Evolutionary conservation across 2,797 vertebrate genomes (phyloP), one percentile per base, ranked within the genome.

Genomic region (Alfaro cultratus): DNA sequence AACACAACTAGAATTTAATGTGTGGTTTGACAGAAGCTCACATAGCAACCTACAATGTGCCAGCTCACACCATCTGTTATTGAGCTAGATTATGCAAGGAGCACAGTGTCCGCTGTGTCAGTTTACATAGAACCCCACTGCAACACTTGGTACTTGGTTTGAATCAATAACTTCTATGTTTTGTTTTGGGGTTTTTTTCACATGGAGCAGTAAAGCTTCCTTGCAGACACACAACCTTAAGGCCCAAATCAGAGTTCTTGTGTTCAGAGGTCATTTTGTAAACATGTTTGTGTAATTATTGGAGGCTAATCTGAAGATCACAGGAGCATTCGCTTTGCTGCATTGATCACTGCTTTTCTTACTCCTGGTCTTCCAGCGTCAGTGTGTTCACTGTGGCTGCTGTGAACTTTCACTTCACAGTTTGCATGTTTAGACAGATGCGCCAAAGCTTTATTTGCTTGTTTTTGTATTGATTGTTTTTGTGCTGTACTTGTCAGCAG

Each of bases 11-110:
- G 9, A 60, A 39, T 18, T 75, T 12, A 5, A 26, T 62, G 23
- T 62, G 16, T 45, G 74, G 15, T 46, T 43, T 62, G 53, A 75
- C 26, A 75, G 39, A 75, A 74, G 36, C 73, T 41, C 51, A n/a
- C 36, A 55, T 82, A 77, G 21, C 60, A 62, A 67, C 45, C 60
- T 43, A 45, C 57, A 39, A 2, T 45, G 9, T n/a, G 31, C 9
- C 31, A 73, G 34, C 71, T 47, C 15, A 53, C n/a, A 10, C 15
- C 45, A 74, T 79, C 55, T 73, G 53, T 64, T 79, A 29, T 51
- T 71, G 18, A 46, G 16, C 49, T 34, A 26, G 26, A 41, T 36
- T 29, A 60, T 72, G 34, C 51, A 45, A 78, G 29, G 29, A 43
- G 36, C 57, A 41, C 43, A n/a, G 13, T 73, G 34, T 43, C 45